Evolutionary conservation across 1,140 invertebrate genomes (phyloP).

Genomic region (Drosophila mojavensis): DNA sequence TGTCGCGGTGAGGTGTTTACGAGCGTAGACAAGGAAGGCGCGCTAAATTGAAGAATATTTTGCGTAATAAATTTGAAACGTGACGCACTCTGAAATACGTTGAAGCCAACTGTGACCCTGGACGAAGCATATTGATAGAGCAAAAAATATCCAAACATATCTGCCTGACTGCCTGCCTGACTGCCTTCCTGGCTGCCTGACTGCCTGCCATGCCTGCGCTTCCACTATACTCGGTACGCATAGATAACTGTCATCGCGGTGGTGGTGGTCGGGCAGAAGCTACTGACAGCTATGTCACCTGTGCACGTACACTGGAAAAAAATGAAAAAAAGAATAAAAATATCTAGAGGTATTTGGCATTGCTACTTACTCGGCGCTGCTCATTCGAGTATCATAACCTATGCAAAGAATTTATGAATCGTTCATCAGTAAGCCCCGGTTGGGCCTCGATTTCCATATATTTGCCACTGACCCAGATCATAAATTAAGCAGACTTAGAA

Average conservation of each 20-base stretch:
- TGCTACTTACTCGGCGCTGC: conserved; percentile 25
- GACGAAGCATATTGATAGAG: conserved; percentile 58
- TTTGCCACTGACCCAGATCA: conserved; percentile 59
- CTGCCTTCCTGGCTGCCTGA: background rate
- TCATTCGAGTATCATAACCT: conserved; percentile 54
- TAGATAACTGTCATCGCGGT: conserved; percentile 60
- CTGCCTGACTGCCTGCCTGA: conserved; percentile 2
- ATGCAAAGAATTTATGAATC: conserved; percentile 67
- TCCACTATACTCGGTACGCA: conserved; percentile 20
- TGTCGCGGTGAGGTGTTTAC: conserved; percentile 39
- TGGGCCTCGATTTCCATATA: conserved; percentile 51
- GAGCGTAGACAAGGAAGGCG: conserved; percentile 41
- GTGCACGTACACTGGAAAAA: conserved; percentile 59
- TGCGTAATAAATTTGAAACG: conserved; percentile 78
- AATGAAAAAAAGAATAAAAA: background rate
- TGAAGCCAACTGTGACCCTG: conserved; percentile 53
- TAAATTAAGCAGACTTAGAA: conserved; percentile 59
- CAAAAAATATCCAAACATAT: conserved; percentile 41
- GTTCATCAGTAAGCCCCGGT: conserved; percentile 52
- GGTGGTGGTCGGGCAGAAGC: background rate
- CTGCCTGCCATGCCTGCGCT: conserved; percentile 7
- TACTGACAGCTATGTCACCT: conserved; percentile 74
- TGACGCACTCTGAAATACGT: conserved; percentile 56
- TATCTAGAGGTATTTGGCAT: conserved; percentile 41
- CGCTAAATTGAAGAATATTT: conserved; percentile 70